phyloP scores from a whole-genome alignment of 2,797 vertebrate species.

The Gallinago stenura region DNA sequence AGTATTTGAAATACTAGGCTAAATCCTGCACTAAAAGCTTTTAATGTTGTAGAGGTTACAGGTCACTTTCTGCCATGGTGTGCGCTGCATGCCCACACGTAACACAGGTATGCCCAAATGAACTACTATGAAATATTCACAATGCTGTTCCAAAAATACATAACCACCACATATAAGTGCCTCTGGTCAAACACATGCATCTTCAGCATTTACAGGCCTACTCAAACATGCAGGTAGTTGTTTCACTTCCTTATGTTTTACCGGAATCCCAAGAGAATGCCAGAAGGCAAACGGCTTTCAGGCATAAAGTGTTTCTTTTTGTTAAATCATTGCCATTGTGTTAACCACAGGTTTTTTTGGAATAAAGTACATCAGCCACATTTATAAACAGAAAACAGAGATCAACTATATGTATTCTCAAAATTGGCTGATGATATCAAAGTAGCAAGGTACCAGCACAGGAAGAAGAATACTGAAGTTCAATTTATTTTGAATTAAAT shows the following conservation, averaged over 20 bases:
- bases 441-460: neutral
- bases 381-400: constrained; percentile 14
- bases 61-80: neutral
- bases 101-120: neutral
- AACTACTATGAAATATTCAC: constrained; percentile 41
- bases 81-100: neutral
- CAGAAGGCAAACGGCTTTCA: neutral
- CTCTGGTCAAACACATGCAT: neutral
- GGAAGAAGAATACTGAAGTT: neutral
- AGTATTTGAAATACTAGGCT: neutral
- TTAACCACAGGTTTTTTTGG: neutral
- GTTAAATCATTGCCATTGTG: neutral
- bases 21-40: constrained; percentile 27
- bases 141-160: constrained; percentile 21
- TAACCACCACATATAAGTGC: neutral
- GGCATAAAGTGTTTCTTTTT: constrained; percentile 1
- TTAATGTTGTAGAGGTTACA: neutral
- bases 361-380: neutral
- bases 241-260: neutral
- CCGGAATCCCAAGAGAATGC: neutral
- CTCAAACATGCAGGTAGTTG: neutral
- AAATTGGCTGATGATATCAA: constrained; percentile 14
- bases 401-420: neutral
- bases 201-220: neutral
- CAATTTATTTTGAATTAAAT: constrained; percentile 3